Conservation (phyloP, 2,888 invertebrate genomes). For the Calliopum simillimum region DNA sequence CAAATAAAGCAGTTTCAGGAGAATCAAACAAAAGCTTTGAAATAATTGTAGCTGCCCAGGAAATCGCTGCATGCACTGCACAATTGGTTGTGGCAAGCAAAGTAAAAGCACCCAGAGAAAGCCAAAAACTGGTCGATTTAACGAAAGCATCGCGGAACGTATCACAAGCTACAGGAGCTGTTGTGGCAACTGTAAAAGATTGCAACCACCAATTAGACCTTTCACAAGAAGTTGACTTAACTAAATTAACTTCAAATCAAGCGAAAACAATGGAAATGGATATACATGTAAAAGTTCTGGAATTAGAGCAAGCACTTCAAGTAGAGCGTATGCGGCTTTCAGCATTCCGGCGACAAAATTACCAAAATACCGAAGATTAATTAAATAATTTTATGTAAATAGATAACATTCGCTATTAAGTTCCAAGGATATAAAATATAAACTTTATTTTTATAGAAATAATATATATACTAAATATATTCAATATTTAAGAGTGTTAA, state of each 20-base stretch:
- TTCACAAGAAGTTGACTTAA: constrained; percentile 90
- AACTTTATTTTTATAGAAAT: too few species aligned
- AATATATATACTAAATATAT: too few species aligned
- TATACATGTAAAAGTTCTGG: constrained; percentile 92
- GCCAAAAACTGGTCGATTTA: constrained; percentile 82
- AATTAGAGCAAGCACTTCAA: constrained; percentile 90
- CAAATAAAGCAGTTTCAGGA: constrained; percentile 89
- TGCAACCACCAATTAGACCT: constrained; percentile 89
- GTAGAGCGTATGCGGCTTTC: constrained; percentile 88
- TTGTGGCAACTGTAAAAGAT: constrained; percentile 94
- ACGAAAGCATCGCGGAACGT: constrained; percentile 89
- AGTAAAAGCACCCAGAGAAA: constrained; percentile 91
- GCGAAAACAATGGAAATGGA: constrained; percentile 98
- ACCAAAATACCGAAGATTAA: constrained; percentile 68
- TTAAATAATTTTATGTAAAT: constrained; percentile 1
- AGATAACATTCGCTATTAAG: too few species aligned
- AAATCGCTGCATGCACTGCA: constrained; percentile 95
- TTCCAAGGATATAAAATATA: too few species aligned
- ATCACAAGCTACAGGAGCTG: constrained; percentile 89
- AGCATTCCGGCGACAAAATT: constrained; percentile 91
- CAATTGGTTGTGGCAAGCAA: constrained; percentile 97
- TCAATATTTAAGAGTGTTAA: too few species aligned
- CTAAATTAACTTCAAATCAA: constrained; percentile 90
- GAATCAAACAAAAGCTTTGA: constrained; percentile 80
- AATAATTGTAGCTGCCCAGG: constrained; percentile 95